A percentile compares a stretch with the other conserved stretches of the same genome.
phyloP scores from a whole-genome alignment of 2,113 vertebrate genomes.

The Istiophorus platypterus region DNA sequence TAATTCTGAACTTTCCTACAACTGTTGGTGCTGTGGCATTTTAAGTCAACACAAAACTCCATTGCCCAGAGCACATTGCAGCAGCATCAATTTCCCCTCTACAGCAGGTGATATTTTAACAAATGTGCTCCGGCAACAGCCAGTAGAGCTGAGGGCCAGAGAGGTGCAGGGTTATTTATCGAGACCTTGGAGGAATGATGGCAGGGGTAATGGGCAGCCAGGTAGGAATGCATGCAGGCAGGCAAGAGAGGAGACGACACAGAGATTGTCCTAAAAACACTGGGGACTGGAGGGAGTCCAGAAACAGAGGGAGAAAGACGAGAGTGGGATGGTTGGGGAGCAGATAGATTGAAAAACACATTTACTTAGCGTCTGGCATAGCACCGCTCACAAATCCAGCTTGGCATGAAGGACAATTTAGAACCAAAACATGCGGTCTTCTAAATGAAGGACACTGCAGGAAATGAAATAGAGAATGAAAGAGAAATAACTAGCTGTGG shows the following conservation, averaged over 20 bases:
- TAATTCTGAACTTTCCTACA: constrained; percentile 61
- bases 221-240: constrained; percentile 55
- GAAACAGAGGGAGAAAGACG: constrained; percentile 61
- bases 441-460: constrained; percentile 84
- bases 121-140: constrained; percentile 86
- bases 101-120: constrained; percentile 88
- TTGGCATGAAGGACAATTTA: constrained; percentile 93
- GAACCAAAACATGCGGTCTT: constrained; percentile 83
- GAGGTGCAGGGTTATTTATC: constrained; percentile 89
- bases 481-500: constrained; percentile 46
- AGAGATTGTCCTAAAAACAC: constrained; percentile 79
- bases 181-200: constrained; percentile 84
- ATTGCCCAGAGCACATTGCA: constrained; percentile 77
- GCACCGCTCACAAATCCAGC: constrained; percentile 87
- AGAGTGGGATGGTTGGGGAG: constrained; percentile 66
- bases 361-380: constrained; percentile 90
- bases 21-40: constrained; percentile 73
- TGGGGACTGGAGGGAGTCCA: constrained; percentile 75
- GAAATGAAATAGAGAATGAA: constrained; percentile 59
- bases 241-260: constrained; percentile 72
- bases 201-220: constrained; percentile 87
- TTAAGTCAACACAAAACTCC: constrained; percentile 73
- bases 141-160: constrained; percentile 78
- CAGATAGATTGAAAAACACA: constrained; percentile 87
- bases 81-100: constrained; percentile 89